A percentile compares a stretch with the other conserved stretches of the same genome.
phyloP scores from a whole-genome alignment of 64 coral and sea anemone genomes.

The Actinia equina region DNA sequence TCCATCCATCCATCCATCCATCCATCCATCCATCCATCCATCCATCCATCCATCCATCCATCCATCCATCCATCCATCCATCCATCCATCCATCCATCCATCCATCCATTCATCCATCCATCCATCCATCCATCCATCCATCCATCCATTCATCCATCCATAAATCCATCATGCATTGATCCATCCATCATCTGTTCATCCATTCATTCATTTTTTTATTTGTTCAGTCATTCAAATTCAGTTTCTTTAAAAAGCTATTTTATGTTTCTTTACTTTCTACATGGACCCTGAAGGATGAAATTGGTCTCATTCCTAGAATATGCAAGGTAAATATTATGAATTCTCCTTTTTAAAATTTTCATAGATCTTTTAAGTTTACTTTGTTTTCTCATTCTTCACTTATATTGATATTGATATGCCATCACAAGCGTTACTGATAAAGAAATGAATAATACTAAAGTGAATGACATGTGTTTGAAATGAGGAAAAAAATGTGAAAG shows the following conservation, averaged over 20 bases:
- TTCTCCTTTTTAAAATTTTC: neutral
- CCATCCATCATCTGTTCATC: neutral
- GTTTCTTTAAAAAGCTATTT: neutral
- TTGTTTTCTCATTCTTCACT: too few species aligned
- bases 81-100: too few species aligned
- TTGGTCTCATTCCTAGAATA: constrained; percentile 98
- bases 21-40: neutral
- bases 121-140: neutral
- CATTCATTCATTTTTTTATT: too few species aligned
- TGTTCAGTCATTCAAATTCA: too few species aligned
- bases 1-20: neutral
- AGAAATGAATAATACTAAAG: neutral
- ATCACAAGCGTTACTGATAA: too few species aligned
- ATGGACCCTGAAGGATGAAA: constrained; percentile 62
- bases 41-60: neutral
- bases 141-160: neutral
- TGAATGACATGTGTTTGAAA: neutral
- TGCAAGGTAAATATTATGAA: constrained; percentile 63
- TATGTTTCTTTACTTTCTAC: neutral
- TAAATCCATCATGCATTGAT: too few species aligned
- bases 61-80: too few species aligned
- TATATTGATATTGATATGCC: too few species aligned
- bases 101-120: too few species aligned
- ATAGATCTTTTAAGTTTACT: neutral
- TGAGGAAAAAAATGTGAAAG: neutral